Conservation (phyloP, 2,888 invertebrate species). For the Melanophora roralis region DNA sequence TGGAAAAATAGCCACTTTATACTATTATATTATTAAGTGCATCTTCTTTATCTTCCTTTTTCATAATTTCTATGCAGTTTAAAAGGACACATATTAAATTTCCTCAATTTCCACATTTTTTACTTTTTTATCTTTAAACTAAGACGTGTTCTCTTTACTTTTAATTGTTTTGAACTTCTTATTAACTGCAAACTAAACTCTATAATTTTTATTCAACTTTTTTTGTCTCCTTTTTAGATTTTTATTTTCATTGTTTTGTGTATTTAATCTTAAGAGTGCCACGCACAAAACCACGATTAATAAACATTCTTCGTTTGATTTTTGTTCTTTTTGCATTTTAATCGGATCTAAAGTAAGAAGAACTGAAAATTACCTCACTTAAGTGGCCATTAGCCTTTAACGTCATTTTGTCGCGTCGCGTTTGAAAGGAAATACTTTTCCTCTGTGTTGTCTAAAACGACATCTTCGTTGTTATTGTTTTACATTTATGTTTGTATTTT, state of each 20-base stretch:
- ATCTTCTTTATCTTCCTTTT: too few species aligned
- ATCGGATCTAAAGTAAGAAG: conserved; percentile 54
- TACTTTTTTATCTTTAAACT: background rate
- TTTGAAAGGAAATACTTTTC: conserved; percentile 34
- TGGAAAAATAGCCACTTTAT: too few species aligned
- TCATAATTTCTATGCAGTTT: too few species aligned
- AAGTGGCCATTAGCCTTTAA: conserved; percentile 62
- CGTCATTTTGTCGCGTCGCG: conserved; percentile 58
- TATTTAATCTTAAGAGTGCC: conserved; percentile 5
- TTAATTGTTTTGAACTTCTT: background rate
- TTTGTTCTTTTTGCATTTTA: conserved; percentile 26
- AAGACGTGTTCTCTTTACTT: background rate
- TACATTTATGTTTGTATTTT: too few species aligned
- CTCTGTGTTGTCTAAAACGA: background rate
- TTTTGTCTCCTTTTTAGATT: background rate
- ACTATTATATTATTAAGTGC: too few species aligned
- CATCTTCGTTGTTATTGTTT: too few species aligned
- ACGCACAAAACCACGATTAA: conserved; percentile 29
- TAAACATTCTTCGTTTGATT: conserved; percentile 20
- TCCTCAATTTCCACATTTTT: too few species aligned
- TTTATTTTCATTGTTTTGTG: background rate
- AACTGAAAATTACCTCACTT: conserved; percentile 55
- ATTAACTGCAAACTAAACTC: too few species aligned
- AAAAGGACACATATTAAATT: too few species aligned
- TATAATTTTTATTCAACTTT: too few species aligned